phyloP scores from a whole-genome alignment of 2,113 vertebrate genomes.

The Dicrurus megarhynchus region DNA sequence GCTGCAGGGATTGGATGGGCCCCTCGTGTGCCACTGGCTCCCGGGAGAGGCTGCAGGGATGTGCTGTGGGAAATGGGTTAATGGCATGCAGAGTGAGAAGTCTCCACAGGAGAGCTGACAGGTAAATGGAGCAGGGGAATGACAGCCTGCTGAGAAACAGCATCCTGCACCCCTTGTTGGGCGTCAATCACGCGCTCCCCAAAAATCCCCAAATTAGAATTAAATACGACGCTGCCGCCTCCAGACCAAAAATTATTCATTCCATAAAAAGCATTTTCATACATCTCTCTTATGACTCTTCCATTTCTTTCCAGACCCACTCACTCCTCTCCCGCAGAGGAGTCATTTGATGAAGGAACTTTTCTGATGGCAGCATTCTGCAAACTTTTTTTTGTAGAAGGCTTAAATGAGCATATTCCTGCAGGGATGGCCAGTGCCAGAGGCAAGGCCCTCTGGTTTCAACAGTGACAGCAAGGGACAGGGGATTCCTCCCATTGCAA shows the following conservation, averaged over 20 bases:
- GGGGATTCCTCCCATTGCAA: background rate
- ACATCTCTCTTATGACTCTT: background rate
- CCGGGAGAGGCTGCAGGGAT: fast-evolving
- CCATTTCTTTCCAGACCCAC: background rate
- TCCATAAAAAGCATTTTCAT: constrained; percentile 22
- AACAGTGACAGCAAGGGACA: background rate
- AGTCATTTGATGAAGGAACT: background rate
- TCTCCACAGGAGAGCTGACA: background rate
- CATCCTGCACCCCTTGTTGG: background rate
- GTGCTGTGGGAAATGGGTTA: background rate
- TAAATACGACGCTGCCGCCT: background rate
- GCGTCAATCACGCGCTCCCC: background rate
- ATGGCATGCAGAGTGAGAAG: background rate
- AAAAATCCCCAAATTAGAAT: background rate
- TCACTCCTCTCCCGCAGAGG: background rate
- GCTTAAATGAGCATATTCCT: background rate
- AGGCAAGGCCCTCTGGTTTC: background rate
- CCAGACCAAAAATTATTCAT: background rate
- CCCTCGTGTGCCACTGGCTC: fast-evolving
- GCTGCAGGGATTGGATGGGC: background rate
- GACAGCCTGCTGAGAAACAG: background rate
- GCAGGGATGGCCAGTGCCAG: background rate
- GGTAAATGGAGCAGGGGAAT: background rate
- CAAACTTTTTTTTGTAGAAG: background rate
- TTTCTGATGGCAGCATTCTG: background rate